Evolutionary conservation across 23 tunicate genomes (phyloP).

Genomic region (Phallusia fumigata): DNA sequence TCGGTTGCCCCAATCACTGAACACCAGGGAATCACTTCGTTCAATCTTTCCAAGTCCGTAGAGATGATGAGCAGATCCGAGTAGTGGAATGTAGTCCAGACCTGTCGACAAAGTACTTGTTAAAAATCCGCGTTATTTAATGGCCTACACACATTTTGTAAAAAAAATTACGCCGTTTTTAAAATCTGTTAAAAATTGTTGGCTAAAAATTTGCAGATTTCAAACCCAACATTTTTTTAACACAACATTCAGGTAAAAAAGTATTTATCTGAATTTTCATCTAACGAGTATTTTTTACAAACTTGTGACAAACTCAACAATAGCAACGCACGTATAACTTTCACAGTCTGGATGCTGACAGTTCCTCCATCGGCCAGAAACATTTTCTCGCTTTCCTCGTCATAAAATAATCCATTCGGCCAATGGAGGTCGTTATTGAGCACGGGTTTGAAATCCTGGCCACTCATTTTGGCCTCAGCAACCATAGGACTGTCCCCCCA

Average conservation of each 20-base stretch:
- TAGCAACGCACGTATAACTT: conserved; percentile 1
- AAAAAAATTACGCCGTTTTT: too few relatives aligned
- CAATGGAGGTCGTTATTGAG: conserved; percentile 40
- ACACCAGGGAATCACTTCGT: conserved; percentile 18
- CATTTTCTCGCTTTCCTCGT: conserved; percentile 36
- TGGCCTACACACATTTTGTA: too few relatives aligned
- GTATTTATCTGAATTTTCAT: too few relatives aligned
- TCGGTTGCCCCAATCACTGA: conserved; percentile 66
- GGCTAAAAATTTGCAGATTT: too few relatives aligned
- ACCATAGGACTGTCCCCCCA: conserved; percentile 64
- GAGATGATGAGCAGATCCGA: conserved; percentile 59
- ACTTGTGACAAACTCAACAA: too few relatives aligned
- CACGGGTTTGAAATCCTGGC: conserved; percentile 58
- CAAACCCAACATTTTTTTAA: too few relatives aligned
- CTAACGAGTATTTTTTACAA: too few relatives aligned
- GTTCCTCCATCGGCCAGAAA: conserved; percentile 71
- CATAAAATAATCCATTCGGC: conserved; percentile 70
- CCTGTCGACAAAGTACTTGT: neutral
- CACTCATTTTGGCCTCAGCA: conserved; percentile 56
- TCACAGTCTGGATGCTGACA: conserved; percentile 40
- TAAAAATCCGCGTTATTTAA: too few relatives aligned
- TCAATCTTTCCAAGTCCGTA: conserved; percentile 59
- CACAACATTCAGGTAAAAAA: too few relatives aligned
- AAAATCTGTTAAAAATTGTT: too few relatives aligned
- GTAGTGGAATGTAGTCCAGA: conserved; percentile 13